These are phyloP conservation scores for Temnothorax rugatulus DNA, from an alignment of 2,888 invertebrate genomes.

Conservation along the genomic window DNA sequence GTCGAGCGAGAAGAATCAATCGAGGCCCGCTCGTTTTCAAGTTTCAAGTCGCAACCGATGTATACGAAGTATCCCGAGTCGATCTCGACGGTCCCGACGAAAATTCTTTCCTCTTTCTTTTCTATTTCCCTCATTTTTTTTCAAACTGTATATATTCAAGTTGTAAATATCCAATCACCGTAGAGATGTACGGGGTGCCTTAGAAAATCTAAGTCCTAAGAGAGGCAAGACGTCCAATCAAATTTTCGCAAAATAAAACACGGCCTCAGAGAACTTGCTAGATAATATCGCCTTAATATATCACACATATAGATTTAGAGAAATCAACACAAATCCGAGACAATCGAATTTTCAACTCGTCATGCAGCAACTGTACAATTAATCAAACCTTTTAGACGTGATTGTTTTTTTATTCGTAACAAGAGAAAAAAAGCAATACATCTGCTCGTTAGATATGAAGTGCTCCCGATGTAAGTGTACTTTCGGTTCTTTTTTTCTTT, in stretches of 20 bases:
- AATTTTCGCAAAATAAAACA: conserved; percentile 29
- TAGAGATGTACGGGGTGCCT: conserved; percentile 21
- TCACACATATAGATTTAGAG: neutral
- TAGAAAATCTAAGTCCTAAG: neutral
- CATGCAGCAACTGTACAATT: neutral
- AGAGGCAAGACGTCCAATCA: conserved; percentile 9
- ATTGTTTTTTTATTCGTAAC: neutral
- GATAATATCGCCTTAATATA: neutral
- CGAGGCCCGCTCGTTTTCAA: conserved; percentile 42
- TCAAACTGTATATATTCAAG: neutral
- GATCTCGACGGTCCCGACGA: neutral
- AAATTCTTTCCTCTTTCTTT: neutral
- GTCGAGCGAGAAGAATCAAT: conserved; percentile 33
- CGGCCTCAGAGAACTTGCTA: conserved; percentile 16
- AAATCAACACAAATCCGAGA: conserved; percentile 11
- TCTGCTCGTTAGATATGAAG: neutral
- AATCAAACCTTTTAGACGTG: neutral
- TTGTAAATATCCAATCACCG: conserved; percentile 12
- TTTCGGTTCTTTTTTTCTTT: neutral
- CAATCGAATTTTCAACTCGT: conserved; percentile 19
- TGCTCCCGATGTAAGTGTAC: neutral
- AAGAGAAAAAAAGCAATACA: neutral
- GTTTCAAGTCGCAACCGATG: conserved; percentile 33
- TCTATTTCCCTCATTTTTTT: neutral
- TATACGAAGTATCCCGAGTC: conserved; percentile 9